These are phyloP conservation scores for Ceyx margarethae DNA, from an alignment of 2,113 vertebrate genomes.

Conservation along the genomic window DNA sequence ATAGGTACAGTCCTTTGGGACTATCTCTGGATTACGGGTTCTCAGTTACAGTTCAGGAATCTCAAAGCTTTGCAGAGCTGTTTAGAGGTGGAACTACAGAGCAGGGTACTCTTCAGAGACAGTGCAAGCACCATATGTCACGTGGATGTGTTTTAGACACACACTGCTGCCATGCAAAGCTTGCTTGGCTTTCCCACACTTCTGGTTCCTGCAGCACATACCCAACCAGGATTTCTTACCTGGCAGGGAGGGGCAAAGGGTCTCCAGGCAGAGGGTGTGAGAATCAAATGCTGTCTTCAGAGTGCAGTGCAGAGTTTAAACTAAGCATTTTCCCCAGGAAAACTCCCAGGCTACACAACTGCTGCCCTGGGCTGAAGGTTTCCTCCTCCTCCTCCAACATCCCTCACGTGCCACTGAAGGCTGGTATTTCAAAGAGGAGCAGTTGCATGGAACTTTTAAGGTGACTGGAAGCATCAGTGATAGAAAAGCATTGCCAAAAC, in stretches of 20 bases:
- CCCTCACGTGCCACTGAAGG: neutral
- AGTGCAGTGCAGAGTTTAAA: neutral
- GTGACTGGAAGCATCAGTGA: neutral
- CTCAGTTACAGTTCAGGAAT: neutral
- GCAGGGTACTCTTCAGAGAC: neutral
- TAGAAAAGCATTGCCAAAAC: neutral
- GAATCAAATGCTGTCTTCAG: neutral
- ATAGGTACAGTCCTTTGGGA: neutral
- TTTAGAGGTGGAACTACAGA: neutral
- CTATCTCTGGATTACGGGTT: neutral
- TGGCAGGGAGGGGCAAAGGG: neutral
- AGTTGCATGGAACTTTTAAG: neutral
- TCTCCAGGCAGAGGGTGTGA: neutral
- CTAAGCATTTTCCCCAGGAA: neutral
- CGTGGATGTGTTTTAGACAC: neutral
- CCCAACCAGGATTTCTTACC: conserved; percentile 34
- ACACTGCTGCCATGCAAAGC: conserved; percentile 37
- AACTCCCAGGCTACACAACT: neutral
- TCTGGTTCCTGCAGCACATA: conserved; percentile 34
- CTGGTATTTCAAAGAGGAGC: neutral
- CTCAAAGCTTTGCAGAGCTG: neutral
- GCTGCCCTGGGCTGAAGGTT: neutral
- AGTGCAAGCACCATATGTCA: neutral
- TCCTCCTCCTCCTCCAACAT: neutral
- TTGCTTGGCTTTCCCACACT: conserved; percentile 22